phyloP scores from a whole-genome alignment of 2,797 vertebrate genomes.

The Okamejei kenojei region DNA sequence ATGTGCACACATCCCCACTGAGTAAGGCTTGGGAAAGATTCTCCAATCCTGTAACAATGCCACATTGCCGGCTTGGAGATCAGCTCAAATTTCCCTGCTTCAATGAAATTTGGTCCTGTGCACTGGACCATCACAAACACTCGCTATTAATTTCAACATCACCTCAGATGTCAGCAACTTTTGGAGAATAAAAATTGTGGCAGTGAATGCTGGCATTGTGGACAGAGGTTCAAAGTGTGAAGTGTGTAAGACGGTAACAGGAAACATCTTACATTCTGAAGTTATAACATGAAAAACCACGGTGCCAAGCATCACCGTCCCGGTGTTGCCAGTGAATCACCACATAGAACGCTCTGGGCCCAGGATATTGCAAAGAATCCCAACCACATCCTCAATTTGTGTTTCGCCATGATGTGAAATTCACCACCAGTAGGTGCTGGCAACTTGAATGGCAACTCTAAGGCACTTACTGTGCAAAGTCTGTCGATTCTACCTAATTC shows the following conservation, averaged over 20 bases:
- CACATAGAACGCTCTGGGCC: not conserved
- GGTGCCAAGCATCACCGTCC: not conserved
- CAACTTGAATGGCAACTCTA: not conserved
- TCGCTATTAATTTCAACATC: conserved; percentile 26
- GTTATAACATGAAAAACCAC: not conserved
- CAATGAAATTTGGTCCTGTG: conserved; percentile 21
- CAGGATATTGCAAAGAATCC: too few species aligned
- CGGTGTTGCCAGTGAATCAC: not conserved
- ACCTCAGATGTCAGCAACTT: conserved; percentile 22
- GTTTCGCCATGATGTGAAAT: not conserved
- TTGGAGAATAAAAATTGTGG: conserved; percentile 6
- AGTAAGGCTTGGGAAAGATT: not conserved
- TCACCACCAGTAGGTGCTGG: too few species aligned
- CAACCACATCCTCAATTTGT: not conserved
- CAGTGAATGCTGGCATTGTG: not conserved
- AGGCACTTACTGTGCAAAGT: not conserved
- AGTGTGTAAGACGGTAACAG: not conserved
- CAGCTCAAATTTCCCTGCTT: conserved; percentile 16
- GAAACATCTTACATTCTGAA: too few species aligned
- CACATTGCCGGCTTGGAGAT: not conserved
- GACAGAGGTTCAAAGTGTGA: not conserved
- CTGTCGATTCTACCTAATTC: not conserved
- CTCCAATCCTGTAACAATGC: not conserved
- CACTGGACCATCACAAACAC: conserved; percentile 13
- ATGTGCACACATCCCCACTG: not conserved